Conservation (phyloP, 2,888 invertebrate genomes). For the Acrobasis repandana region DNA sequence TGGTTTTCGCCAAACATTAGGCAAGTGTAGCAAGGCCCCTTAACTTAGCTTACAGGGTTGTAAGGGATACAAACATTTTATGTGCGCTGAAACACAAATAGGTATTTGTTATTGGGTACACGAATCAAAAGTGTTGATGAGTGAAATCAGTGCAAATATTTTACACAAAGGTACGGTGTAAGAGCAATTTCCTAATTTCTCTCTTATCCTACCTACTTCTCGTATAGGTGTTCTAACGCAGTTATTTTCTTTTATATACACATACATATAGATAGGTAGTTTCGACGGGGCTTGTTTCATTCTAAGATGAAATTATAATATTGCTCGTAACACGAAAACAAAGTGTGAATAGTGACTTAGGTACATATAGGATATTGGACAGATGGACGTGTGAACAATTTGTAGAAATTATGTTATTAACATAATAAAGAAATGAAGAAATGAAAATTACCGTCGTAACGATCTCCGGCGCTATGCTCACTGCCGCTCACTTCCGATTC, state of each 20-base stretch:
- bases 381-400: not conserved
- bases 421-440: conserved; percentile 28
- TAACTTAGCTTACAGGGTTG: too few relatives aligned
- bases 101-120: too few relatives aligned
- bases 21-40: too few relatives aligned
- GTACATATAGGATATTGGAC: not conserved
- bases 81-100: too few relatives aligned
- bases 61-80: too few relatives aligned
- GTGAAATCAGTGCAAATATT: not conserved
- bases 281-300: too few relatives aligned
- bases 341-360: not conserved
- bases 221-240: too few relatives aligned
- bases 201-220: not conserved
- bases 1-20: too few relatives aligned
- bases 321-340: not conserved
- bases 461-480: conserved; percentile 54
- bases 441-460: conserved; percentile 59
- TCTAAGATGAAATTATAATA: not conserved
- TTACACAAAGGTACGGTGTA: not conserved
- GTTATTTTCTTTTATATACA: too few relatives aligned
- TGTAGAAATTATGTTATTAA: conserved; percentile 31
- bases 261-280: too few relatives aligned
- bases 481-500: conserved; percentile 60
- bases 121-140: not conserved
- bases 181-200: not conserved